These are phyloP conservation scores for Sceloporus tristichus DNA, from an alignment of 2,113 vertebrate genomes.

Conservation along the genomic window DNA sequence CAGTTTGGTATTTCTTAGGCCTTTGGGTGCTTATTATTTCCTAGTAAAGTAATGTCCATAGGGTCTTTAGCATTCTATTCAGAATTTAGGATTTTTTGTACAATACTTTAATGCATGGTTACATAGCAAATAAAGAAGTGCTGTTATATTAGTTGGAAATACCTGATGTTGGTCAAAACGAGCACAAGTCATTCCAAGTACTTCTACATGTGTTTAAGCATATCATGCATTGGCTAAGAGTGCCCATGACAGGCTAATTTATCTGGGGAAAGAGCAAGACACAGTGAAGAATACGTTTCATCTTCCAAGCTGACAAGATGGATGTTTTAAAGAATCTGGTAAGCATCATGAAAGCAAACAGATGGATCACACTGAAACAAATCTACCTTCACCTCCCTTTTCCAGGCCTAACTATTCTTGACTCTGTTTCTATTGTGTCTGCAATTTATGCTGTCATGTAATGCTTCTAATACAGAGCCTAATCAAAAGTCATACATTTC, in stretches of 20 bases:
- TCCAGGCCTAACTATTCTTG: neutral
- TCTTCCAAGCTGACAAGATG: constrained; percentile 26
- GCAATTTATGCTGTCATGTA: neutral
- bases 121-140: neutral
- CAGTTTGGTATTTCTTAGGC: neutral
- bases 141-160: neutral
- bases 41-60: neutral
- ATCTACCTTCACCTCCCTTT: constrained; percentile 22
- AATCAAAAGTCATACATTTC: neutral
- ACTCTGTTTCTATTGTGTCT: neutral
- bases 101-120: neutral
- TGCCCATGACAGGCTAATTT: constrained; percentile 33
- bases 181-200: constrained; percentile 3
- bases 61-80: neutral
- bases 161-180: neutral
- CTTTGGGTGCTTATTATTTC: neutral
- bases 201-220: constrained; percentile 17
- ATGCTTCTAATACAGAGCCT: neutral
- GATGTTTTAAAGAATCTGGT: constrained; percentile 22
- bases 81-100: neutral
- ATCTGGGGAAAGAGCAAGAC: constrained; percentile 17
- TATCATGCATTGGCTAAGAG: constrained; percentile 29
- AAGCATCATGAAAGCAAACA: constrained; percentile 19
- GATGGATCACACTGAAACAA: constrained; percentile 10
- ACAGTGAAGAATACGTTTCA: constrained; percentile 30